These are phyloP conservation scores for Lutraria rhynchaena DNA, from an alignment of 1,140 invertebrate species.

Conservation along the genomic window DNA sequence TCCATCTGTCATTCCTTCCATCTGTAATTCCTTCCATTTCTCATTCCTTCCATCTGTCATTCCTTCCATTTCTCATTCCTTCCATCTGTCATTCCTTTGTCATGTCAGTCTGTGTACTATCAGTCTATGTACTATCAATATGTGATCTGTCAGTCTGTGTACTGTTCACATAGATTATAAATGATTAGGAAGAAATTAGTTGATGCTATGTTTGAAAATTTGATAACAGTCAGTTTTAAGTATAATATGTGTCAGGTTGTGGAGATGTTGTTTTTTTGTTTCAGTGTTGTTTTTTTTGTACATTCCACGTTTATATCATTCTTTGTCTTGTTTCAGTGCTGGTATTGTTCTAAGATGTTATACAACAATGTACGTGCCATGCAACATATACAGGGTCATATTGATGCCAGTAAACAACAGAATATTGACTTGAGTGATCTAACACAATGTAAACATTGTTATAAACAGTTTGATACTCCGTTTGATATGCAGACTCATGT, in stretches of 20 bases:
- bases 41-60: too few species aligned
- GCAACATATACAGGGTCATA: constrained; percentile 81
- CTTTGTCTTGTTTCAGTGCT: constrained; percentile 75
- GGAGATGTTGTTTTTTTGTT: not conserved
- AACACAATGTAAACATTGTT: constrained; percentile 82
- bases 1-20: too few species aligned
- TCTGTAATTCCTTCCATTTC: too few species aligned
- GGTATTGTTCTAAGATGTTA: constrained; percentile 81
- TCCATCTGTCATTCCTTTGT: too few species aligned
- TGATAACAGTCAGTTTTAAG: too few species aligned
- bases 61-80: too few species aligned
- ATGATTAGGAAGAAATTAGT: not conserved
- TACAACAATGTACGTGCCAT: constrained; percentile 82
- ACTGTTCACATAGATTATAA: not conserved
- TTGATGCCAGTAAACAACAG: constrained; percentile 80
- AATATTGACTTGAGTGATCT: constrained; percentile 82
- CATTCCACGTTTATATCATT: not conserved
- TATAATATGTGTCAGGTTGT: not conserved
- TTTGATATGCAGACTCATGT: constrained; percentile 82
- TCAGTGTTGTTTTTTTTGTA: not conserved
- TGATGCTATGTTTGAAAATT: not conserved
- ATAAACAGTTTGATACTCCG: constrained; percentile 82
- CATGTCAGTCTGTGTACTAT: too few species aligned
- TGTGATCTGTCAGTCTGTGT: too few species aligned
- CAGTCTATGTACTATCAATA: too few species aligned